A percentile compares a stretch with the other conserved stretches of the same genome.
Evolutionary conservation across 1,140 invertebrate genomes (phyloP).

Genomic region (Agrypnia vestita): DNA sequence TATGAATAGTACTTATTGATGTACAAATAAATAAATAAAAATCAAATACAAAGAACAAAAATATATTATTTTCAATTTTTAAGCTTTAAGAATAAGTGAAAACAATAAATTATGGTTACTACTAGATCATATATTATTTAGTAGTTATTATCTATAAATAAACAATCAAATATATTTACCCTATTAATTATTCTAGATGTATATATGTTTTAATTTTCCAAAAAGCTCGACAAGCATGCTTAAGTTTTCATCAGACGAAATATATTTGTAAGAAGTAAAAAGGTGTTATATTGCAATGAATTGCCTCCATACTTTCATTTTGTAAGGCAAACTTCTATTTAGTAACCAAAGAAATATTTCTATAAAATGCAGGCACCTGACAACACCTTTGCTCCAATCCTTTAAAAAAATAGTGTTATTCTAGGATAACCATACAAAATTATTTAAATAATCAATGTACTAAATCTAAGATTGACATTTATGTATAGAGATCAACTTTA

Average conservation of each 20-base stretch:
- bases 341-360: slow-evolving; percentile 44
- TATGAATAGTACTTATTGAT: slow-evolving; percentile 44
- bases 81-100: slow-evolving; percentile 26
- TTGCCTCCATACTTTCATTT: slow-evolving; percentile 54
- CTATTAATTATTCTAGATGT: slow-evolving; percentile 57
- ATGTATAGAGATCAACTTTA: slow-evolving; percentile 34
- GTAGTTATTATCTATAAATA: slow-evolving; percentile 11
- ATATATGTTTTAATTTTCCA: slow-evolving; percentile 58
- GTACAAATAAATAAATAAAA: slow-evolving; percentile 57
- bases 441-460: slow-evolving; percentile 23
- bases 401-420: slow-evolving; percentile 3
- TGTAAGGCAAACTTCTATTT: slow-evolving; percentile 57
- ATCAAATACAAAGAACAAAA: slow-evolving; percentile 37
- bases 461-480: slow-evolving; percentile 32
- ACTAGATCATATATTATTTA: slow-evolving; percentile 16
- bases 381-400: slow-evolving; percentile 47
- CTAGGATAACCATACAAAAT: slow-evolving; percentile 21
- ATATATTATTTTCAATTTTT: slow-evolving; percentile 28
- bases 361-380: slow-evolving; percentile 57
- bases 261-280: slow-evolving; percentile 57
- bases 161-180: slow-evolving; percentile 51
- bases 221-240: slow-evolving; percentile 62
- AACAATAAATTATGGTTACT: slow-evolving; percentile 18
- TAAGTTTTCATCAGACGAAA: slow-evolving; percentile 55
- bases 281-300: slow-evolving; percentile 50